Base-by-base conservation (phyloP, 2,888 invertebrate species). In the Tetragnatha montana region DNA sequence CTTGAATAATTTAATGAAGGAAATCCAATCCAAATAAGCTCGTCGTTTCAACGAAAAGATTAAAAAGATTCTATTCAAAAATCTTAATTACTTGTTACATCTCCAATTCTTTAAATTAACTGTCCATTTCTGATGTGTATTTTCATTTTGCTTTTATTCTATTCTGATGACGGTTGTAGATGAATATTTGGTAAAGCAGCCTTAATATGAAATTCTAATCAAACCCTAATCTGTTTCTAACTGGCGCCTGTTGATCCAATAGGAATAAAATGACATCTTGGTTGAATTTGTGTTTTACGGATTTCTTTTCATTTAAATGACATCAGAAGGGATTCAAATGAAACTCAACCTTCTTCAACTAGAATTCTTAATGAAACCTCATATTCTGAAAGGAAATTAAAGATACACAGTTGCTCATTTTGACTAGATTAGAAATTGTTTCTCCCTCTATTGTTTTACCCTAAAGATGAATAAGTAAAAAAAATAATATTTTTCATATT, bases 1-100 rank as follows among this genome's bases (percentile, higher is more conserved):
- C 60, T 76, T 84, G 83, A 84, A 84, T 84, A 84, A 84, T 84
- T 84, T 83, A 83, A 83, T 74, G 82, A 83, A 74, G 82, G 35
- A 75, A 83, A 75, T 83, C 74, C 82, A 83, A 83, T 83, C 75
- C 76, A 84, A 84, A 76, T 17, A 69, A 84, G 60, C 35, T 21
- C 83, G 14, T n/a, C 49, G 47, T 76, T 84, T 85, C 22, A 8
- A 51, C 49, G 8, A 21, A 71, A 49, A 71, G 71, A 79, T 70
- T 78, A 84, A 84, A 85, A n/a, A 19, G 17, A 70, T 71, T 50
- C 22, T 21, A 12, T 69, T 50, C 14, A 10, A 21, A 50, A 71
- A 70, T 68, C 47, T 81, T 76, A 69, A 35, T 71, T 51, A 85
- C 49, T 76, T 74, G 70, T 49, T 70, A 70, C 69, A 84, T 50